Conservation (phyloP, 2,797 vertebrate species). For the Sebastes aleutianus region DNA sequence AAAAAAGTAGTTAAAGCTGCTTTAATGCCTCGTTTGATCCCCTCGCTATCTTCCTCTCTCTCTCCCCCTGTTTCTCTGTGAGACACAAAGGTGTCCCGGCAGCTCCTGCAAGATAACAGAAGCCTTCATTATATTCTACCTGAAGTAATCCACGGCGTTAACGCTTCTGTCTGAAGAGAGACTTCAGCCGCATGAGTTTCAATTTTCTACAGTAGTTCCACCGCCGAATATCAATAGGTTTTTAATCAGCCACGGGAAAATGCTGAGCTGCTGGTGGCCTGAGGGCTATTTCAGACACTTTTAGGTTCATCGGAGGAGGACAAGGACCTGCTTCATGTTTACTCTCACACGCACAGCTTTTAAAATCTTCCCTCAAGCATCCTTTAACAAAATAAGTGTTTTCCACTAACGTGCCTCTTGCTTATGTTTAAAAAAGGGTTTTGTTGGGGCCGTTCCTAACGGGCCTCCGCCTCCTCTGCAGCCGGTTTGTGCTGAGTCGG, state of each 20-base stretch:
- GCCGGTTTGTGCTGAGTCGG: slow-evolving; percentile 39
- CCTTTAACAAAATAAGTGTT: background rate
- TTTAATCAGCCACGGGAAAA: background rate
- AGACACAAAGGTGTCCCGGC: background rate
- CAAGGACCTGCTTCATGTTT: background rate
- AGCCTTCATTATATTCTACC: slow-evolving; percentile 9
- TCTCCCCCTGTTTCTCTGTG: background rate
- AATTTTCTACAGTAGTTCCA: background rate
- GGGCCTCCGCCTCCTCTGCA: background rate
- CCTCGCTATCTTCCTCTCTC: background rate
- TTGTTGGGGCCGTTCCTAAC: too few relatives aligned
- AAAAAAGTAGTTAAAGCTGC: background rate
- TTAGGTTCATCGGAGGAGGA: background rate
- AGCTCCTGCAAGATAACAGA: background rate
- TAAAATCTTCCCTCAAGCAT: slow-evolving; percentile 3
- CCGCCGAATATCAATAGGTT: background rate
- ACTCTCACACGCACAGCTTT: background rate
- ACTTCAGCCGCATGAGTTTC: background rate
- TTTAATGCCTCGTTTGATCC: background rate
- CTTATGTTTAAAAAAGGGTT: too few relatives aligned
- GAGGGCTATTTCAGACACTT: background rate
- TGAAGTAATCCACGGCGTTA: background rate
- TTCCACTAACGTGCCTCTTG: too few relatives aligned
- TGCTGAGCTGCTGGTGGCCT: background rate
- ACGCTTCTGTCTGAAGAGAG: background rate